Base-by-base conservation (phyloP, 2,113 vertebrate genomes). In the Tachuris rubrigastra region DNA sequence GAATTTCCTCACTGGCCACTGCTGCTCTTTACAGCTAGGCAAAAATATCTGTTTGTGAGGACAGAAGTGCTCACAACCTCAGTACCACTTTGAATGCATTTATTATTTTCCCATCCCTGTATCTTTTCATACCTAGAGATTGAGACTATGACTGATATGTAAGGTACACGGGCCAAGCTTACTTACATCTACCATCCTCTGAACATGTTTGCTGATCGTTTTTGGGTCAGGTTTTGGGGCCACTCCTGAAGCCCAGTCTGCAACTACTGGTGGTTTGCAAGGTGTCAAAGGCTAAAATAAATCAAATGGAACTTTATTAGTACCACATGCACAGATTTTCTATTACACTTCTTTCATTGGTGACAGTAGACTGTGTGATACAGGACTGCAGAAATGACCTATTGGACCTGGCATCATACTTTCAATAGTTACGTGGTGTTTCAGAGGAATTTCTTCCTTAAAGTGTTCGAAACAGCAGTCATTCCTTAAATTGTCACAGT, bases 151-250 rank as follows among this genome's bases (percentile, higher is more conserved):
- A 63, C 39, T 30, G 50, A 47, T 9, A 46, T 0, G 6, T 25
- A 78, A 74, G 50, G 37, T 59, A 83, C 66, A 62, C 2, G 4
- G 47, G 47, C 53, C 41, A 71, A 10, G 31, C 63, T 66, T 95
- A 98, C 99, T 99, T 97, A 99, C 99, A 82, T 99, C 99, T 94
- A 99, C 99, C 99, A 99, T 99, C 95, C 99, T 98, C 97, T 99
- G 99, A 83, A 99, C 99, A 0, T 99, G 99, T 95, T 99, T 99
- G 97, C 99, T 99, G 96, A 99, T 98, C 65, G 99, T 99, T 97
- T 99, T 98, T 46, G 99, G 99, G 90, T 99, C 99, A 4, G 99
- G 99, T 96, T 99, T 99, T 50, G 99, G 99, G 82, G 99, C 97
- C 46, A 99, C 98, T 89, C 99, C 99, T 28, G 99, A 98, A 52